Evolutionary conservation across 1,140 invertebrate genomes (phyloP).

Genomic region (Ceratoteleas bidentatus): DNA sequence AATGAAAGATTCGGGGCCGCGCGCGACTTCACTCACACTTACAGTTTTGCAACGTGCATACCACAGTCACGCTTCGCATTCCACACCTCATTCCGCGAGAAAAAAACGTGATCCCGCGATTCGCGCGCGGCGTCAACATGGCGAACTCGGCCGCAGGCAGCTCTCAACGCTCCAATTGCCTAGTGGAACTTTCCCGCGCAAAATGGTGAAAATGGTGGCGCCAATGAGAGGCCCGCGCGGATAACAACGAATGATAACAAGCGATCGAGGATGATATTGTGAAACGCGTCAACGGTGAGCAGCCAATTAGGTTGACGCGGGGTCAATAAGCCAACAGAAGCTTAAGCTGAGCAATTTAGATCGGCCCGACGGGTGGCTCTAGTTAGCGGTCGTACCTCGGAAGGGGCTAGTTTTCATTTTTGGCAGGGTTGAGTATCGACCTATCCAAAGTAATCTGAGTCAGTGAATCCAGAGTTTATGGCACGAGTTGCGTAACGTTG

Average conservation of each 20-base stretch:
- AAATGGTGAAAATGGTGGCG: neutral
- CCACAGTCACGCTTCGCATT: constrained; percentile 20
- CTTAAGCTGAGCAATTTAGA: constrained; percentile 65
- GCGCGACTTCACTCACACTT: neutral
- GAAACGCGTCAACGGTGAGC: constrained; percentile 56
- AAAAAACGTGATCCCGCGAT: neutral
- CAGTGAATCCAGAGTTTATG: constrained; percentile 50
- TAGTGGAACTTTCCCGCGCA: neutral
- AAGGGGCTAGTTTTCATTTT: constrained; percentile 77
- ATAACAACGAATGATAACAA: constrained; percentile 44
- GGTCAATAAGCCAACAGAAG: constrained; percentile 65
- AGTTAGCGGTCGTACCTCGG: constrained; percentile 74
- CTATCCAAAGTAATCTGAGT: constrained; percentile 77
- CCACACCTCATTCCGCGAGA: constrained; percentile 1
- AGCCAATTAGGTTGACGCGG: constrained; percentile 63
- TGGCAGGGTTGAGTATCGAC: constrained; percentile 77
- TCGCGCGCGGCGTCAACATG: constrained; percentile 8
- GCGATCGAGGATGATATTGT: constrained; percentile 39
- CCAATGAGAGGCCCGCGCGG: constrained; percentile 15
- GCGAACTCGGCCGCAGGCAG: constrained; percentile 67
- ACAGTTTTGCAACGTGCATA: constrained; percentile 19
- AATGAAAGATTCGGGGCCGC: no score
- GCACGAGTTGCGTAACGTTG: constrained; percentile 6
- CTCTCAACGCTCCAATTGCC: constrained; percentile 67
- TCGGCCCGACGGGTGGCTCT: constrained; percentile 48